phyloP scores from a whole-genome alignment of 2,797 vertebrate genomes.

The Emydoidea blandingii region DNA sequence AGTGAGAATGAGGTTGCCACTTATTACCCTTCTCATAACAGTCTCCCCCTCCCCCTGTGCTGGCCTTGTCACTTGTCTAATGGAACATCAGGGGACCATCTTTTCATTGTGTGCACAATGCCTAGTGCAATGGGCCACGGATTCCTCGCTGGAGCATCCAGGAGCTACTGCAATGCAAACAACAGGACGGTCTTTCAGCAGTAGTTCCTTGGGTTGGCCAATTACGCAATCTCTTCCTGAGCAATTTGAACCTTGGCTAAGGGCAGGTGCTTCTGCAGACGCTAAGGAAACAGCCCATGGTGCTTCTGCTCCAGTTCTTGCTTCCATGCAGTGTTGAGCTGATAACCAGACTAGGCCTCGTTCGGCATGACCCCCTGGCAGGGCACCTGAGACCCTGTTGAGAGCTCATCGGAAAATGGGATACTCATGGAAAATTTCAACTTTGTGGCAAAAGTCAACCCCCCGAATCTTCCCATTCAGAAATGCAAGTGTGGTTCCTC shows the following conservation, averaged over 20 bases:
- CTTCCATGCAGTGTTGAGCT: rapidly evolving
- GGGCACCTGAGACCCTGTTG: not conserved
- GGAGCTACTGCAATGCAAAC: not conserved
- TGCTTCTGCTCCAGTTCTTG: not conserved
- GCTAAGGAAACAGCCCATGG: not conserved
- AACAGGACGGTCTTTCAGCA: not conserved
- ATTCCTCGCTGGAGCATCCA: not conserved
- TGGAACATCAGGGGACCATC: not conserved
- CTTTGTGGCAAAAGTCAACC: not conserved
- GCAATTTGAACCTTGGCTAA: not conserved
- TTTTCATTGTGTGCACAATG: not conserved
- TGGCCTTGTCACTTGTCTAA: not conserved
- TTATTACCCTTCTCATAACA: not conserved
- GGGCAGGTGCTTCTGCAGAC: not conserved
- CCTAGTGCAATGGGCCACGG: too few relatives aligned
- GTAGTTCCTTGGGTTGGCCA: not conserved
- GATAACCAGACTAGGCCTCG: not conserved
- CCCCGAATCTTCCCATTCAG: not conserved
- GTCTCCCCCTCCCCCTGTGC: not conserved
- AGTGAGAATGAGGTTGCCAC: not conserved
- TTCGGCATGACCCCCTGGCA: not conserved
- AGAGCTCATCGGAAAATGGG: not conserved
- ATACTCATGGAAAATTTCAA: not conserved
- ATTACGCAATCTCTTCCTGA: not conserved
- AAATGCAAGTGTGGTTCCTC: not conserved